A percentile compares a stretch with the other conserved stretches of the same genome.
These are phyloP conservation scores for Sesamia nonagrioides DNA, from an alignment of 1,140 invertebrate genomes.

Conservation along the genomic window DNA sequence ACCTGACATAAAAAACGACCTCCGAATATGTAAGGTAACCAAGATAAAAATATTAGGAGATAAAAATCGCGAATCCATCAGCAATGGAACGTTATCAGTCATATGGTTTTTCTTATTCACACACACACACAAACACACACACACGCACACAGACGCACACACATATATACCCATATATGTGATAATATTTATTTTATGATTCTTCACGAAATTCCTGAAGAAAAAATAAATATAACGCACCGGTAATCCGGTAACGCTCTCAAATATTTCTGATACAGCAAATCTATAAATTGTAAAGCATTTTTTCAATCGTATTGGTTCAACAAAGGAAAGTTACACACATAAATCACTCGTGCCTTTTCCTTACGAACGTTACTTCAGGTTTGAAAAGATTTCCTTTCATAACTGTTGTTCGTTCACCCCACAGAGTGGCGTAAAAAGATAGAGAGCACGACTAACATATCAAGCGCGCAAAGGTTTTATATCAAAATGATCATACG, in stretches of 20 bases:
- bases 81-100: slow-evolving; percentile 23
- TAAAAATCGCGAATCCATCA: slow-evolving; percentile 8
- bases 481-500: background rate
- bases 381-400: slow-evolving; percentile 68
- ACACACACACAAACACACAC: no score
- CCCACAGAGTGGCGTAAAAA: background rate
- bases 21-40: background rate
- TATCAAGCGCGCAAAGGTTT: background rate
- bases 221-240: background rate
- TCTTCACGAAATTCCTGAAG: background rate
- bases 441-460: background rate
- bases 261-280: slow-evolving; percentile 35
- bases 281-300: slow-evolving; percentile 54
- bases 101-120: slow-evolving; percentile 1
- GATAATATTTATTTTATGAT: slow-evolving; percentile 12
- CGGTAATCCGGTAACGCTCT: slow-evolving; percentile 26
- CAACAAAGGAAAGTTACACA: slow-evolving; percentile 62
- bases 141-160: no score
- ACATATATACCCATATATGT: background rate
- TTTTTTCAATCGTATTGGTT: slow-evolving; percentile 62
- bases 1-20: background rate
- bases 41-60: background rate
- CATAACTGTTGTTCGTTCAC: slow-evolving; percentile 65
- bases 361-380: slow-evolving; percentile 64
- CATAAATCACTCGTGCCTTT: slow-evolving; percentile 69